Percentiles rank a stretch among this genome's conserved stretches.
Evolutionary conservation across 2,113 vertebrate genomes (phyloP).

Genomic region (Dolichallabes microphthalmus): DNA sequence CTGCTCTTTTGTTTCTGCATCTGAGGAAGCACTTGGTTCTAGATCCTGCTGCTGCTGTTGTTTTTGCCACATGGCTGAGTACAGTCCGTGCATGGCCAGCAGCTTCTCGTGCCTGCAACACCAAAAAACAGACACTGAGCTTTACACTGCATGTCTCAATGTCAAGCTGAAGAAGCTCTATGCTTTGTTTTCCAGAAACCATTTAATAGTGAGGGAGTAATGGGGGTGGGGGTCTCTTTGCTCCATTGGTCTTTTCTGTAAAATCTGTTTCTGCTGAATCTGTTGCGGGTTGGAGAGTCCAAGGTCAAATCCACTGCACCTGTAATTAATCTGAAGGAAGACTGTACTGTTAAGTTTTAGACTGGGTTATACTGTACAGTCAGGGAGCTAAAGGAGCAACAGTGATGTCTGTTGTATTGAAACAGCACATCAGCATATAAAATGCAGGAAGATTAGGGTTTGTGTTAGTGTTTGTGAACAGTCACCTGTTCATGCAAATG

Average conservation of each 20-base stretch:
- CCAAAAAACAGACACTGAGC: conserved; percentile 19
- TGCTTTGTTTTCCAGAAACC: conserved; percentile 13
- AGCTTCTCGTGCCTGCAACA: conserved; percentile 80
- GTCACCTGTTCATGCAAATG: conserved; percentile 9
- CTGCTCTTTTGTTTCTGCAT: conserved; percentile 25
- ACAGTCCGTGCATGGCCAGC: conserved; percentile 75
- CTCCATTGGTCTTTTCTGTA: conserved; percentile 13
- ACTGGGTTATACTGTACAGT: neutral
- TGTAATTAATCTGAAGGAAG: conserved; percentile 27
- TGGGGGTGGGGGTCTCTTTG: neutral
- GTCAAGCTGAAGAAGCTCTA: conserved; percentile 2
- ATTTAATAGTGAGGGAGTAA: neutral
- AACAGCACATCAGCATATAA: conserved; percentile 2
- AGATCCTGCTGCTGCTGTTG: conserved; percentile 68
- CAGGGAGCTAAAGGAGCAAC: neutral
- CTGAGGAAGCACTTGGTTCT: conserved; percentile 20
- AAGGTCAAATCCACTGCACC: conserved; percentile 32
- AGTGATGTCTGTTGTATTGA: neutral
- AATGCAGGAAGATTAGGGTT: neutral
- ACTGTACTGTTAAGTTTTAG: neutral
- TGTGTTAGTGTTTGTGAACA: neutral
- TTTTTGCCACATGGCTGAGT: conserved; percentile 85
- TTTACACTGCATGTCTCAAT: neutral
- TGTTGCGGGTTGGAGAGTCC: neutral
- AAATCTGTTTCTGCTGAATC: conserved; percentile 22